Evolutionary conservation across 2,113 vertebrate genomes (phyloP).

Genomic region (Alouatta palliata): DNA sequence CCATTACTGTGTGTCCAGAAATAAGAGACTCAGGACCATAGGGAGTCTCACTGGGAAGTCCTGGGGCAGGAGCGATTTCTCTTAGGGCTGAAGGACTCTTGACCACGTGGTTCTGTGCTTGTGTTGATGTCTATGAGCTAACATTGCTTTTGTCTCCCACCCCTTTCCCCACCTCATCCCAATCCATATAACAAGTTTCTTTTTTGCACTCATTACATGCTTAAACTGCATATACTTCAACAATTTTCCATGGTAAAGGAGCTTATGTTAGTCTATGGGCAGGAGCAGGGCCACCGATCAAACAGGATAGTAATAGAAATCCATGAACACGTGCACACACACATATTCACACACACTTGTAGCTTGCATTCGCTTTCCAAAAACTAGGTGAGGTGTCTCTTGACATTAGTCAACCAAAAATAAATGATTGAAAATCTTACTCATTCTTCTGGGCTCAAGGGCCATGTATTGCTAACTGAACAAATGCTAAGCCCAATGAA

Average conservation of each 20-base stretch:
- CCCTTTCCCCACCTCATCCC: slow-evolving; percentile 36
- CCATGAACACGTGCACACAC: too few relatives aligned
- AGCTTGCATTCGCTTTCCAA: neutral
- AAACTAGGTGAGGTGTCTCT: neutral
- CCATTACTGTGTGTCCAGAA: neutral
- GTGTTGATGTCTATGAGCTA: neutral
- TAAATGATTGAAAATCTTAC: neutral
- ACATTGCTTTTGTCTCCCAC: slow-evolving; percentile 35
- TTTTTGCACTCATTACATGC: slow-evolving; percentile 52
- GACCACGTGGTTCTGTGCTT: neutral
- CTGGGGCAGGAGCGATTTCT: neutral
- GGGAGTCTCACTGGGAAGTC: neutral
- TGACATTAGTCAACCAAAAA: neutral
- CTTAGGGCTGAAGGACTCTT: slow-evolving; percentile 45
- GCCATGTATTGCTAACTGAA: neutral
- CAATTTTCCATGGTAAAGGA: neutral
- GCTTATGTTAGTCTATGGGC: neutral
- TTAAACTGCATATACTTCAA: neutral
- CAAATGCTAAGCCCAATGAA: neutral
- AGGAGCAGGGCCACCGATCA: neutral
- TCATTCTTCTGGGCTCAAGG: neutral
- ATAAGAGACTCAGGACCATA: neutral
- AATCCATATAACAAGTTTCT: slow-evolving; percentile 39
- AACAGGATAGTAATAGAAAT: neutral
- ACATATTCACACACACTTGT: accelerated